These are phyloP conservation scores for Tachina grossa DNA, from an alignment of 2,888 invertebrate genomes.

Conservation along the genomic window DNA sequence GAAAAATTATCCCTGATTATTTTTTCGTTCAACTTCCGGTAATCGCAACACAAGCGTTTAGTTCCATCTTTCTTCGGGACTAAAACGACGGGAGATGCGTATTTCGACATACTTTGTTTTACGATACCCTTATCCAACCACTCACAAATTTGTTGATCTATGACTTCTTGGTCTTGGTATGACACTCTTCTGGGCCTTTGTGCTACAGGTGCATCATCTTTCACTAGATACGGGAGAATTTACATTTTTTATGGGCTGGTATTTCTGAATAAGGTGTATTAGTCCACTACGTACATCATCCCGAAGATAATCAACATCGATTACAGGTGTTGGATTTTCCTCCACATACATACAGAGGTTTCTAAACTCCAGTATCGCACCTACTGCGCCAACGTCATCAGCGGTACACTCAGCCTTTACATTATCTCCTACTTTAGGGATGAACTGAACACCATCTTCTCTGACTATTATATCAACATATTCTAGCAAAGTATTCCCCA, in stretches of 20 bases:
- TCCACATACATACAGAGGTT: too few relatives aligned
- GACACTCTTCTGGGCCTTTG: background rate
- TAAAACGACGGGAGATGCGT: background rate
- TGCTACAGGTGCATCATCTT: background rate
- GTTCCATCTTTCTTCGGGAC: background rate
- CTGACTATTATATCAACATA: slow-evolving; percentile 58
- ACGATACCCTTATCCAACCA: background rate
- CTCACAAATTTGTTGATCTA: background rate
- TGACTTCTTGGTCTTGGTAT: background rate
- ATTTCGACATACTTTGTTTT: background rate
- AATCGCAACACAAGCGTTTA: background rate
- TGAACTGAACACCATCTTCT: slow-evolving; percentile 34
- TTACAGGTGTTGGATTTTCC: too few relatives aligned
- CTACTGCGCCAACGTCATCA: too few relatives aligned
- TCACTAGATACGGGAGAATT: background rate
- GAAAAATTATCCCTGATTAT: background rate
- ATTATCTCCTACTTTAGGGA: too few relatives aligned
- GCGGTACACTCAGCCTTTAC: too few relatives aligned
- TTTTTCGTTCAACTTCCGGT: background rate
- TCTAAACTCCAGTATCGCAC: too few relatives aligned
- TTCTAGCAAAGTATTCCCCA: slow-evolving; percentile 61
- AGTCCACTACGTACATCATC: too few relatives aligned
- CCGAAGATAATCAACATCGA: too few relatives aligned
- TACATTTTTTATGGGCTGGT: too few relatives aligned
- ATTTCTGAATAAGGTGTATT: too few relatives aligned